Evolutionary conservation across 1,140 invertebrate genomes (phyloP).

Genomic region (Limonius californicus): DNA sequence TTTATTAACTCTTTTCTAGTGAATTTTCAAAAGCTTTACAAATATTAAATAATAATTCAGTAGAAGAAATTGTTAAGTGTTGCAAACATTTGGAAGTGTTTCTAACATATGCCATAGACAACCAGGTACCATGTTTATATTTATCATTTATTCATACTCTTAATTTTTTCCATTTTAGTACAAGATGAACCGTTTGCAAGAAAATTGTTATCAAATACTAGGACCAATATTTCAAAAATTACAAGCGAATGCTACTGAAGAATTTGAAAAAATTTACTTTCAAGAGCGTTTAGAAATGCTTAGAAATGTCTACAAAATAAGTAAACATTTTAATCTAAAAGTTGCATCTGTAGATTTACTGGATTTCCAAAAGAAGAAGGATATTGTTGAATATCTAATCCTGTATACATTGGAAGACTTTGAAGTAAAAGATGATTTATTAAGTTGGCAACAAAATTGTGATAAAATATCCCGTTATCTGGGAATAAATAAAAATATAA

Average conservation of each 20-base stretch:
- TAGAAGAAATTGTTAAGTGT: conserved; percentile 12
- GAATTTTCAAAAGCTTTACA: conserved; percentile 17
- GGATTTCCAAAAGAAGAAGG: no score
- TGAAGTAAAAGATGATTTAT: no score
- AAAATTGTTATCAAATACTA: conserved; percentile 22
- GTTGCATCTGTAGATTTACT: not conserved
- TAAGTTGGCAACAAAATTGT: not conserved
- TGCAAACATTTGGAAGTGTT: not conserved
- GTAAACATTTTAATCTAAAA: conserved; percentile 2
- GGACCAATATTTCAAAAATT: conserved; percentile 18
- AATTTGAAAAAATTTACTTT: not conserved
- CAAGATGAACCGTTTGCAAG: not conserved
- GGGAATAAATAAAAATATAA: conserved; percentile 14
- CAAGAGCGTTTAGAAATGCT: not conserved
- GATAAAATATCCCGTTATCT: conserved; percentile 20
- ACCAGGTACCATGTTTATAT: no score
- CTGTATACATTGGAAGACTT: no score
- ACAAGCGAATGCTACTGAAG: not conserved
- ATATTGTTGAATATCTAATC: no score
- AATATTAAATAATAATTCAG: conserved; percentile 20
- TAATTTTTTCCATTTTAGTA: not conserved
- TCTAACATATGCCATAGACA: not conserved
- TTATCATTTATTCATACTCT: no score
- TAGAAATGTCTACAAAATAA: not conserved
- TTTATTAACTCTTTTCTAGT: conserved; percentile 7